Evolutionary conservation across 1,140 invertebrate species (phyloP).

Genomic region (Procambarus virginalis): DNA sequence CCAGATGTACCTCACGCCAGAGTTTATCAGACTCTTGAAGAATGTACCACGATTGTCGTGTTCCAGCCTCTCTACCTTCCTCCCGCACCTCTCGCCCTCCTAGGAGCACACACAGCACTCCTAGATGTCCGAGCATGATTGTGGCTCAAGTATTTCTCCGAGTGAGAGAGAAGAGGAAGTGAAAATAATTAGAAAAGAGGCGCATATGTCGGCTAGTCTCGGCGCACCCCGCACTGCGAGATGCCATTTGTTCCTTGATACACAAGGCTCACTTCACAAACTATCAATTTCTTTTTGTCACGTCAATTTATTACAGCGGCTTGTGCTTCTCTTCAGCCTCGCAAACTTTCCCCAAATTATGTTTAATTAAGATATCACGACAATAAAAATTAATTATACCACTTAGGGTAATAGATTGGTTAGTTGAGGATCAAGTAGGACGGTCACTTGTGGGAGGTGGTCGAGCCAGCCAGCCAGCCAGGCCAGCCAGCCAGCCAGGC

Average conservation of each 20-base stretch:
- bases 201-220: slow-evolving; percentile 44
- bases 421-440: slow-evolving; percentile 28
- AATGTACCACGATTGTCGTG: slow-evolving; percentile 45
- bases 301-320: neutral
- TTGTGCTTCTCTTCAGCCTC: neutral
- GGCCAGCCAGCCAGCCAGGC: slow-evolving; percentile 13
- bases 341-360: neutral
- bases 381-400: slow-evolving; percentile 36
- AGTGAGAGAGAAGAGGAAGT: slow-evolving; percentile 48
- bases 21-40: slow-evolving; percentile 24
- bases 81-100: neutral
- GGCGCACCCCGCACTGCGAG: slow-evolving; percentile 48
- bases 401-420: slow-evolving; percentile 34
- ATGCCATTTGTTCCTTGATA: slow-evolving; percentile 51
- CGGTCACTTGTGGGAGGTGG: slow-evolving; percentile 25
- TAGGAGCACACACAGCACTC: neutral
- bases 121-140: neutral
- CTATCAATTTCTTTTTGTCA: slow-evolving; percentile 48
- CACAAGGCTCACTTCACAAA: slow-evolving; percentile 12
- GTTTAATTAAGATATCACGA: neutral
- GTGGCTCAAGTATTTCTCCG: neutral
- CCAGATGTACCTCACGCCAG: slow-evolving; percentile 27
- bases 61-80: neutral
- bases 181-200: slow-evolving; percentile 52
- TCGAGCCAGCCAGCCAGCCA: slow-evolving; percentile 49